Base-by-base conservation (phyloP, 2,797 vertebrate species). In the Emys orbicularis region DNA sequence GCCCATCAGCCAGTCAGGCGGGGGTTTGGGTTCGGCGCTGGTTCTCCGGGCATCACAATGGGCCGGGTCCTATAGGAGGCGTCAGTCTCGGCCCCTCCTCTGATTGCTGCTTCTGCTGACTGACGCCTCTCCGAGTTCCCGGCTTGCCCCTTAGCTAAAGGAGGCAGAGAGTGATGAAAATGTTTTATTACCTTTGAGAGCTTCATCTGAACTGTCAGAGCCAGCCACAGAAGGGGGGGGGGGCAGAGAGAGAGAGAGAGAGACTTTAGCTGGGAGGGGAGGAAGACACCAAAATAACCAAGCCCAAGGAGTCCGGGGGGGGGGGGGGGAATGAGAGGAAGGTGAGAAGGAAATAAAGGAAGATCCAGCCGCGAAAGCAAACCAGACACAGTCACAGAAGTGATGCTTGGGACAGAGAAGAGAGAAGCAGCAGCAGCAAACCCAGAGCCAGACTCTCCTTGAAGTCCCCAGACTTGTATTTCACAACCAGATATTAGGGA, bases 81-180 rank as follows among this genome's bases (percentile, higher is more conserved):
- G 44, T 90, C 86, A 86, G 91, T 49, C 84, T 68, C 41, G 72
- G 97, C 95, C 95, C 97, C 97, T 68, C 97, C 96, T 84, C 88
- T 41, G 59, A 54, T n/a, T 41, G 85, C 83, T 5, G 54, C 44
- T 83, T 65, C 44, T 83, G 65, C 49, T 77, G 92, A 95, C 93
- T 97, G 98, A 98, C 98, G 98, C 97, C 97, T 96, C 97, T 97
- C 96, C 98, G 99, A 99, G 98, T 99, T 99, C 98, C 98, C 97
- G 94, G 97, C 98, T 96, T 94, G 86, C 89, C 92, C 93, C 94
- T 79, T 95, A 93, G 98, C 98, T 97, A 98, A 98, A 98, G 98
- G 98, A 97, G 97, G 94, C 91, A 94, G 97, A 95, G 98, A 97
- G 98, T 96, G 98, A 98, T 97, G 98, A 97, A 97, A 98, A 98